These are phyloP conservation scores for Periophthalmus magnuspinnatus DNA, from an alignment of 2,797 vertebrate species.

Conservation along the genomic window DNA sequence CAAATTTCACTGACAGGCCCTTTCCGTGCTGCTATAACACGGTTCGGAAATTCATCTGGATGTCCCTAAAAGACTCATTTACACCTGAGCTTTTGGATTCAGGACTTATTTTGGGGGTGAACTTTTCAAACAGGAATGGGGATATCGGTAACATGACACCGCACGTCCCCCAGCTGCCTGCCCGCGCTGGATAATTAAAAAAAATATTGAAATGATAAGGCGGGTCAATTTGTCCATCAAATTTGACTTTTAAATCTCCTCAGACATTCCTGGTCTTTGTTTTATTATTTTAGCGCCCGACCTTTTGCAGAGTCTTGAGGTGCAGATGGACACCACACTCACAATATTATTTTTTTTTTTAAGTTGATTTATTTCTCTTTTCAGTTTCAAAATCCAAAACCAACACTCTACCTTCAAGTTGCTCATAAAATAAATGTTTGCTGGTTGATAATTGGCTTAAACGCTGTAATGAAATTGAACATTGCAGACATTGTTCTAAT, in stretches of 20 bases:
- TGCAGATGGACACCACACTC: neutral
- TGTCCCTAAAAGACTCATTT: conserved; percentile 65
- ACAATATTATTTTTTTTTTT: neutral
- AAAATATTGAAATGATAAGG: conserved; percentile 7
- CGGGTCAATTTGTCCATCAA: conserved; percentile 1
- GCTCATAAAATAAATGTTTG: too few relatives aligned
- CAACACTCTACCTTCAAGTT: too few relatives aligned
- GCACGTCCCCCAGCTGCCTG: too few relatives aligned
- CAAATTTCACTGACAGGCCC: conserved; percentile 66
- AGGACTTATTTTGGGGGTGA: conserved; percentile 49
- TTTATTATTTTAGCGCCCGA: neutral
- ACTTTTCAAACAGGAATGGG: conserved; percentile 28
- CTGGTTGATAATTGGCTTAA: too few relatives aligned
- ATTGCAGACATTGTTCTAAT: too few relatives aligned
- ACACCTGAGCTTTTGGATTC: conserved; percentile 45
- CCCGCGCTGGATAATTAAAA: neutral
- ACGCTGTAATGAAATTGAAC: too few relatives aligned
- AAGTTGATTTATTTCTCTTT: too few relatives aligned
- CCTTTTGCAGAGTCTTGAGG: neutral
- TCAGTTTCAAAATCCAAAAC: too few relatives aligned
- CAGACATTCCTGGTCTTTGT: neutral
- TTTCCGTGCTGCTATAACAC: conserved; percentile 55
- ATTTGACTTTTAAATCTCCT: neutral
- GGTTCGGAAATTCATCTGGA: conserved; percentile 55
- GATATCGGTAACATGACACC: neutral